A percentile compares a stretch with the other conserved stretches of the same genome.
These are phyloP conservation scores for Lepilemur septentrionalis DNA, from an alignment of 2,797 vertebrate genomes.

Conservation along the genomic window DNA sequence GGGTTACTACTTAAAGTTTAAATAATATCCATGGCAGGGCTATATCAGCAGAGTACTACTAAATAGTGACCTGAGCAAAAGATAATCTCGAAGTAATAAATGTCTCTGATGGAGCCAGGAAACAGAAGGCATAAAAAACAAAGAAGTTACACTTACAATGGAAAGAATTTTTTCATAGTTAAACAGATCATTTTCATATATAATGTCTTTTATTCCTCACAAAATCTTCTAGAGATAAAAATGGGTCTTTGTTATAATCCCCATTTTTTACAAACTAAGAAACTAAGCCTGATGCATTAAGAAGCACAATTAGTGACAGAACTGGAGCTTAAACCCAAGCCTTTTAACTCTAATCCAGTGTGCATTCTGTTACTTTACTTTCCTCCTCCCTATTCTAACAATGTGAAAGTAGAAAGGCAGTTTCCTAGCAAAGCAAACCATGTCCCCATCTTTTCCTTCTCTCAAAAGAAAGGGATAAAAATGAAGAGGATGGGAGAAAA, in stretches of 20 bases:
- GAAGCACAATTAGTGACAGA: background rate
- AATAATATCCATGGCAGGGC: background rate
- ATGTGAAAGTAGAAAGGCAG: background rate
- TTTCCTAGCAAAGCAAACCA: slow-evolving; percentile 14
- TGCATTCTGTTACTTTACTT: background rate
- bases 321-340: background rate
- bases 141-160: background rate
- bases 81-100: background rate
- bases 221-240: slow-evolving; percentile 1
- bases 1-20: background rate
- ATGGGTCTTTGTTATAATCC: background rate
- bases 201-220: background rate
- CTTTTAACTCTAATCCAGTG: background rate
- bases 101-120: background rate
- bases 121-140: slow-evolving; percentile 22
- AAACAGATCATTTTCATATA: slow-evolving; percentile 18
- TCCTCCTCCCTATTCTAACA: background rate
- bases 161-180: background rate
- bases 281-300: slow-evolving; percentile 6
- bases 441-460: background rate
- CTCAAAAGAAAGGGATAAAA: background rate
- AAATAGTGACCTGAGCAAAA: background rate
- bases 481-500: background rate
- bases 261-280: slow-evolving; percentile 40
- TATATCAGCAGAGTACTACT: background rate